Percentiles rank a stretch among this genome's conserved stretches.
phyloP scores from a whole-genome alignment of 2,113 vertebrate genomes.

The Syrmaticus mikado region DNA sequence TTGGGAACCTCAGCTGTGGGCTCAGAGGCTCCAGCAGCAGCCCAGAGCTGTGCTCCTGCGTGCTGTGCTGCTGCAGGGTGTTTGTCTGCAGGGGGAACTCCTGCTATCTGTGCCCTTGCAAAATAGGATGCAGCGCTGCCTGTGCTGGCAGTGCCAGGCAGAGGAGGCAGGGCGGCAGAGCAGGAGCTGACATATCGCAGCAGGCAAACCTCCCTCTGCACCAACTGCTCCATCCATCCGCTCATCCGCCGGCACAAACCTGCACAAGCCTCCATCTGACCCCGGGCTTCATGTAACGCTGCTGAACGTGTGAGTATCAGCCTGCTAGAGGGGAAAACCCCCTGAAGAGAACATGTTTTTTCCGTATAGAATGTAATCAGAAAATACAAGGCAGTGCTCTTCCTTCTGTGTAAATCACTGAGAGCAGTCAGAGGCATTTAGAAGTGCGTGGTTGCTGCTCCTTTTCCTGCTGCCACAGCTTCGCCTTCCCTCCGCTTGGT shows the following conservation, averaged over 20 bases:
- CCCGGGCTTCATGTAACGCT: not conserved
- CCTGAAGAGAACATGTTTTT: not conserved
- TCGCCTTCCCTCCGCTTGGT: slow-evolving; percentile 32
- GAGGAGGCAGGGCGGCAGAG: not conserved
- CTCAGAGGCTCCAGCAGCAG: not conserved
- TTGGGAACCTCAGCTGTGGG: not conserved
- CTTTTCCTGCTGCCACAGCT: not conserved
- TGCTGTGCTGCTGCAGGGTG: rapidly evolving
- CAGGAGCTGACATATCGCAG: not conserved
- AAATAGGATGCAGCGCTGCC: rapidly evolving
- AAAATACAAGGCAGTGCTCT: rapidly evolving
- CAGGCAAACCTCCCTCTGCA: not conserved
- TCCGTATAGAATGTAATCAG: rapidly evolving
- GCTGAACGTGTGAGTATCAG: rapidly evolving
- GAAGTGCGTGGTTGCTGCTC: rapidly evolving
- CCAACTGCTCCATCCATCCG: not conserved
- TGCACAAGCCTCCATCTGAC: no score
- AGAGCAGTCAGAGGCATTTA: rapidly evolving
- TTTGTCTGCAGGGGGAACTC: not conserved
- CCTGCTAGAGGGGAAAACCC: not conserved
- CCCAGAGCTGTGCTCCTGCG: not conserved
- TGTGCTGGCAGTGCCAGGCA: not conserved
- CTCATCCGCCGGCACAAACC: no score
- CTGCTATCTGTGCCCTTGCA: not conserved
- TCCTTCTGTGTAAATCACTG: rapidly evolving